Conservation (phyloP, 2,888 invertebrate genomes). For the Polyommatus icarus region DNA sequence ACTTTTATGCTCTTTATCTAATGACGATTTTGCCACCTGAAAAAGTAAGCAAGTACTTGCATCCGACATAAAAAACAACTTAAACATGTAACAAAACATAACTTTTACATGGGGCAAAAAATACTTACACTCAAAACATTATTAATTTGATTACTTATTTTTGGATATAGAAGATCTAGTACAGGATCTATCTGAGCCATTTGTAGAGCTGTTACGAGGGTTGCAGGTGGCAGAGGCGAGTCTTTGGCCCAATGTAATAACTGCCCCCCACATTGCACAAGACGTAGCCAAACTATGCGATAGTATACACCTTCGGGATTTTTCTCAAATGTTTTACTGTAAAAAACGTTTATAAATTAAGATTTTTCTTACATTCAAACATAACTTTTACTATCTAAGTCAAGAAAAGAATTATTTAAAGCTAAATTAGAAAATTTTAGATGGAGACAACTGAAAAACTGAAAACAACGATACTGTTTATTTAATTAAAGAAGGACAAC, state of each 20-base stretch:
- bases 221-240: constrained; percentile 61
- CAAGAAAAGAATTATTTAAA: not conserved
- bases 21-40: constrained; percentile 57
- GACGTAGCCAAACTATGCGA: constrained; percentile 62
- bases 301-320: constrained; percentile 51
- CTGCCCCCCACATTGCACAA: constrained; percentile 51
- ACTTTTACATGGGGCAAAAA: not conserved
- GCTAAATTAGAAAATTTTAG: not conserved
- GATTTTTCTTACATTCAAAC: not conserved
- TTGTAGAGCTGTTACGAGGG: constrained; percentile 57
- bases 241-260: constrained; percentile 59
- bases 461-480: not conserved
- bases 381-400: not conserved
- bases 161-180: constrained; percentile 60
- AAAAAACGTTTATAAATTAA: constrained; percentile 35
- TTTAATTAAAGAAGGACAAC: too few species aligned
- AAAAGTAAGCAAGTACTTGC: not conserved
- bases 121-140: constrained; percentile 53
- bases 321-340: constrained; percentile 57
- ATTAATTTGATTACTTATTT: constrained; percentile 51
- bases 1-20: constrained; percentile 66
- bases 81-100: too few species aligned
- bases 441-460: not conserved
- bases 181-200: constrained; percentile 63
- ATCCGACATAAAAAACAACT: not conserved